Evolutionary conservation across 53 echinoderm and acorn worm species (phyloP).

Genomic region (Astropecten irregularis): DNA sequence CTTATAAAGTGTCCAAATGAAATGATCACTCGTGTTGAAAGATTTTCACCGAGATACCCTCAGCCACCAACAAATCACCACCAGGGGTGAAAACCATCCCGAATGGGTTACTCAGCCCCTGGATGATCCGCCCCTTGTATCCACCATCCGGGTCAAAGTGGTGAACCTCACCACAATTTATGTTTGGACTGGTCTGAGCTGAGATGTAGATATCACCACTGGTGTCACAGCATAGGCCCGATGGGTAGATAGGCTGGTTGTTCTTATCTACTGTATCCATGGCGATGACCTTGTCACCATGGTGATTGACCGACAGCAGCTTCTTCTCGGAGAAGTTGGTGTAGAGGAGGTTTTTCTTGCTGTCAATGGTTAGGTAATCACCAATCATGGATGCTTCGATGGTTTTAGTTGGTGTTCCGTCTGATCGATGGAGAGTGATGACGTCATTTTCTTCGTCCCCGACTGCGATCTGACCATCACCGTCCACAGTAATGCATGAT

Average conservation of each 20-base stretch:
- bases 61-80: conserved; percentile 17
- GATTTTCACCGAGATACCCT: conserved; percentile 25
- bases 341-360: conserved; percentile 19
- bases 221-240: conserved; percentile 18
- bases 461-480: conserved; percentile 14
- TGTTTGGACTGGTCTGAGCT: conserved; percentile 1
- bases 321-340: conserved; percentile 24
- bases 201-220: conserved; percentile 16
- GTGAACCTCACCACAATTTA: conserved; percentile 29
- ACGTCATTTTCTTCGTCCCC: conserved; percentile 13
- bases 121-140: conserved; percentile 39
- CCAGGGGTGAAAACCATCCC: conserved; percentile 12
- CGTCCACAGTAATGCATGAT: conserved; percentile 32
- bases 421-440: background rate
- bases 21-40: background rate
- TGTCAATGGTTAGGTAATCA: conserved; percentile 23
- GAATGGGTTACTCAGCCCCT: conserved; percentile 21
- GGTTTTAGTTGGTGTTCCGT: background rate
- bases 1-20: no score
- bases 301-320: conserved; percentile 1
- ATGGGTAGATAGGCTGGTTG: conserved; percentile 16
- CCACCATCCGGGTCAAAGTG: conserved; percentile 25
- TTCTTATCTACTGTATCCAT: conserved; percentile 6
- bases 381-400: conserved; percentile 8
- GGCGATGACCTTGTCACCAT: conserved; percentile 9